Conservation (phyloP, 2,888 invertebrate species). For the Pristionchus fissidentatus region DNA sequence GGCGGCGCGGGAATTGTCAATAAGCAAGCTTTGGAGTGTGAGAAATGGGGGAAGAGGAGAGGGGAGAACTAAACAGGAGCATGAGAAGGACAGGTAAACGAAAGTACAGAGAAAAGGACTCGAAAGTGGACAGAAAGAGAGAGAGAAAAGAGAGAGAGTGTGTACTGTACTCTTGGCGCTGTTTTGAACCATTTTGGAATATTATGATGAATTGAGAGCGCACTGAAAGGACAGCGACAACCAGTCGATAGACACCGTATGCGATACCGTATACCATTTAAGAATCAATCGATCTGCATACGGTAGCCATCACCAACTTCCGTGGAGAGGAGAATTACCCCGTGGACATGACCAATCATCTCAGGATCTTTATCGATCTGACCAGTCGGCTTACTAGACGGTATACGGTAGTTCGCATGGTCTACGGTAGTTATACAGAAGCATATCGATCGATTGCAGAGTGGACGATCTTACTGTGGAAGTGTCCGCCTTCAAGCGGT, state of each 20-base stretch:
- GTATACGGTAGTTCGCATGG: conserved; percentile 50
- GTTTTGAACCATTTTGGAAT: too few species aligned
- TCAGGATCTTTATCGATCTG: conserved; percentile 71
- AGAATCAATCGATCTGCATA: conserved; percentile 58
- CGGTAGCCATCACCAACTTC: conserved; percentile 68
- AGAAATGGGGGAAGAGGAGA: background rate
- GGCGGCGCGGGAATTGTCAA: too few species aligned
- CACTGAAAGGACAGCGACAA: background rate
- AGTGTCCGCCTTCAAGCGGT: conserved; percentile 68
- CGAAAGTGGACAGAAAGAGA: background rate
- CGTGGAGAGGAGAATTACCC: conserved; percentile 71
- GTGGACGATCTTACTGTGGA: conserved; percentile 70
- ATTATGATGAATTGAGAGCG: too few species aligned
- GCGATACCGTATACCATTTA: background rate
- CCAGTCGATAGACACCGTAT: background rate
- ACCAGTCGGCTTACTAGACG: conserved; percentile 65
- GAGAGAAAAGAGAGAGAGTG: background rate
- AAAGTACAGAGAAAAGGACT: conserved; percentile 7
- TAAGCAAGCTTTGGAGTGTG: too few species aligned
- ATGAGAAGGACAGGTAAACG: conserved; percentile 34
- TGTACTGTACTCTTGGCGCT: background rate
- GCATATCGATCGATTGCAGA: conserved; percentile 51
- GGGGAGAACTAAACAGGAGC: background rate
- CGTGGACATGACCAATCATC: conserved; percentile 61
- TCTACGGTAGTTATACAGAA: background rate